phyloP scores from a whole-genome alignment of 2,888 invertebrate species.

The Scaptomyza reducta region DNA sequence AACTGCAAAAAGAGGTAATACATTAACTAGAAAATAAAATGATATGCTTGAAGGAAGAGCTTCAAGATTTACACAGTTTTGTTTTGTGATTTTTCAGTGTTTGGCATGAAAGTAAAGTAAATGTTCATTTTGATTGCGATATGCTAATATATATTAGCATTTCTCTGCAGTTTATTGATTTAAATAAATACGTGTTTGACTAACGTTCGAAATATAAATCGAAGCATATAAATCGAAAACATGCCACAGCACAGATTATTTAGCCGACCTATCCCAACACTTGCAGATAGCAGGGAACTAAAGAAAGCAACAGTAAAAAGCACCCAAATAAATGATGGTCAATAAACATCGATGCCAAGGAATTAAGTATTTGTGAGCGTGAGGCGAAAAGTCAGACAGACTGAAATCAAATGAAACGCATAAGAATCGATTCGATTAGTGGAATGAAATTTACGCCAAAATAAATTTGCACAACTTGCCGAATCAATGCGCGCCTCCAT shows the following conservation, averaged over 20 bases:
- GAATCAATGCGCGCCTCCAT: constrained; percentile 65
- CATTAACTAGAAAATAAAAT: constrained; percentile 40
- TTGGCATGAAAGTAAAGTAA: neutral
- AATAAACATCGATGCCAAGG: constrained; percentile 33
- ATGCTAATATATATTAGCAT: neutral
- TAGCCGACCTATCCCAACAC: constrained; percentile 35
- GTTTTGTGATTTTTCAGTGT: constrained; percentile 17
- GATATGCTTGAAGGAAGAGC: neutral
- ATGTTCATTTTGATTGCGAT: neutral
- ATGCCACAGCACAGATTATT: constrained; percentile 13
- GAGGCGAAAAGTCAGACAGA: constrained; percentile 57
- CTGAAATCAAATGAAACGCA: constrained; percentile 74
- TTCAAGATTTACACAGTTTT: neutral
- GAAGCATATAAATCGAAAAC: constrained; percentile 6
- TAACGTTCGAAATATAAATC: constrained; percentile 1
- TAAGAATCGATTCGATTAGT: constrained; percentile 79
- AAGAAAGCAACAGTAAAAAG: neutral
- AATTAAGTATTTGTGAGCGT: constrained; percentile 39
- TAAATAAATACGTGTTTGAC: neutral
- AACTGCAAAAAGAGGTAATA: constrained; percentile 37
- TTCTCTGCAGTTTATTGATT: neutral
- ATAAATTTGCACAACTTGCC: constrained; percentile 75
- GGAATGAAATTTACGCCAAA: constrained; percentile 79
- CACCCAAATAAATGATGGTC: constrained; percentile 44
- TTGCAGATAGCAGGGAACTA: neutral